Evolutionary conservation across 2,797 vertebrate genomes (phyloP).

Genomic region (Muraenolepis orangiensis): DNA sequence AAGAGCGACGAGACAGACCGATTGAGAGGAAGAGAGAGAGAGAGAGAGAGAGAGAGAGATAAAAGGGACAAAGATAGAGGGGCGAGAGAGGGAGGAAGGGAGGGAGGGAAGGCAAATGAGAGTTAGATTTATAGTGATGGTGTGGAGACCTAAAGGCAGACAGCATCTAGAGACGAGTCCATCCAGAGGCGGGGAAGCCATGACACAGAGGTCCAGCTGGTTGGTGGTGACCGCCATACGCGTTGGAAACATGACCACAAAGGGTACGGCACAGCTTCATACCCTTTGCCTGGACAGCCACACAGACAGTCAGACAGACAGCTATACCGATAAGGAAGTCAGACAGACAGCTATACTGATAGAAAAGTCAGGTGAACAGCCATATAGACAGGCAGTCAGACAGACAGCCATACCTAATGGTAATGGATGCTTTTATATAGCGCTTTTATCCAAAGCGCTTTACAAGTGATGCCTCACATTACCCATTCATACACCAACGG

Average conservation of each 20-base stretch:
- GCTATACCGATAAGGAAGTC: neutral
- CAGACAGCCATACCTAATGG: too few relatives aligned
- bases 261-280: too few relatives aligned
- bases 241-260: too few relatives aligned
- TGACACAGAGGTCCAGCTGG: conserved; percentile 17
- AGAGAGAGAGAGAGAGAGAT: neutral
- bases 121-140: neutral
- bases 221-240: neutral
- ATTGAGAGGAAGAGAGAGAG: too few relatives aligned
- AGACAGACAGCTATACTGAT: neutral
- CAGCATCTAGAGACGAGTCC: conserved; percentile 32
- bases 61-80: conserved; percentile 15
- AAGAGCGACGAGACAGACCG: too few relatives aligned
- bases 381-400: neutral
- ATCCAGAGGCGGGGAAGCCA: conserved; percentile 24
- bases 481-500: too few relatives aligned
- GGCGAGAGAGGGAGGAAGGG: conserved; percentile 12
- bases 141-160: conserved; percentile 32
- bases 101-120: conserved; percentile 24
- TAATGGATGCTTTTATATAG: too few relatives aligned
- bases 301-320: too few relatives aligned
- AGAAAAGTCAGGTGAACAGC: too few relatives aligned
- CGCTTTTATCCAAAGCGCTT: too few relatives aligned
- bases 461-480: too few relatives aligned
- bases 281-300: too few relatives aligned